Evolutionary conservation across 2,113 vertebrate genomes (phyloP).

Genomic region (Alces alces): DNA sequence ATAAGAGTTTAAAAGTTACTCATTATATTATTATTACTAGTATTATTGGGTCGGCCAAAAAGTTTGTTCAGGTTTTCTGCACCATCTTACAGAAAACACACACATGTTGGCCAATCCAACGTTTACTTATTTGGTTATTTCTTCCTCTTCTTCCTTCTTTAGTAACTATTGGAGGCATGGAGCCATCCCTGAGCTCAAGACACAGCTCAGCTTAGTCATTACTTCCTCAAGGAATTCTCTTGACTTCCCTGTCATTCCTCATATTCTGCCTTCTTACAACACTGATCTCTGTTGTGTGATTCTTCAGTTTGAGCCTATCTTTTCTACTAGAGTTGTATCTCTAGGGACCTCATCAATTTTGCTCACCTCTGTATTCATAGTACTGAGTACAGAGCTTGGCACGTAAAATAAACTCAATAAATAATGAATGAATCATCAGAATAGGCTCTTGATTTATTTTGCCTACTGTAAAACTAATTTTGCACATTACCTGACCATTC

Average conservation of each 20-base stretch:
- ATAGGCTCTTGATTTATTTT: conserved; percentile 11
- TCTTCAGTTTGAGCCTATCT: background rate
- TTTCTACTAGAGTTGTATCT: background rate
- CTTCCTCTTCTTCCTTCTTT: background rate
- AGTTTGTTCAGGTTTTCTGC: background rate
- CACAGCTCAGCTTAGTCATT: background rate
- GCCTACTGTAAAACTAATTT: background rate
- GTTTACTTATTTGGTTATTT: background rate
- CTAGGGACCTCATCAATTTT: background rate
- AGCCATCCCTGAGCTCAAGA: background rate
- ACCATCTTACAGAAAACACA: background rate
- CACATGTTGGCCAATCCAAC: background rate
- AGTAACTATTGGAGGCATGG: background rate
- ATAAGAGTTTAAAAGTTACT: background rate
- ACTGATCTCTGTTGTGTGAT: background rate
- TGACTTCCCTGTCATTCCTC: background rate
- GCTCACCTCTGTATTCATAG: background rate
- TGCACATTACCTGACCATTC: background rate
- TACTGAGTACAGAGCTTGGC: background rate
- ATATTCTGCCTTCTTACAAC: background rate
- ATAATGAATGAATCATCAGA: conserved; percentile 15
- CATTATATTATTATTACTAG: background rate
- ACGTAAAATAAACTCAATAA: conserved; percentile 1
- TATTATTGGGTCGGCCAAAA: background rate
- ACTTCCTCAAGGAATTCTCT: background rate